A percentile compares a stretch with the other conserved stretches of the same genome.
Conservation (phyloP, 1,140 invertebrate genomes). For the Formica selysi region DNA sequence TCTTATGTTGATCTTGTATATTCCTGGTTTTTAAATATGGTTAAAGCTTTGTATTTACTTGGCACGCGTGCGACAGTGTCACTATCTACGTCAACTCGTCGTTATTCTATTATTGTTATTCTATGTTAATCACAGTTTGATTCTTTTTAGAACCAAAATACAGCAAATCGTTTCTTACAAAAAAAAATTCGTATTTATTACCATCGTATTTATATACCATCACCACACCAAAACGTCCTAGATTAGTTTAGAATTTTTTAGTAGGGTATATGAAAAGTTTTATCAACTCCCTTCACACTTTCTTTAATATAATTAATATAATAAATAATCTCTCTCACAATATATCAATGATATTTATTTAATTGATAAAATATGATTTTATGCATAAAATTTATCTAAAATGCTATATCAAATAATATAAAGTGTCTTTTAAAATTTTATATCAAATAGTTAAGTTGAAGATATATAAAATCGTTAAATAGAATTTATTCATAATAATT, state of each 20-base stretch:
- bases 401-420: background rate
- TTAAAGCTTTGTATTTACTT: conserved; percentile 44
- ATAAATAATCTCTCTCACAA: background rate
- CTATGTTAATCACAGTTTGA: conserved; percentile 76
- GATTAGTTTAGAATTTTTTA: background rate
- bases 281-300: background rate
- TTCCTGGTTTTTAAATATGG: conserved; percentile 46
- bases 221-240: background rate
- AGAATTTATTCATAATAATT: conserved; percentile 6
- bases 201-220: background rate
- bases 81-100: conserved; percentile 65
- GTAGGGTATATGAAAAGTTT: background rate
- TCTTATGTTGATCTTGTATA: conserved; percentile 51
- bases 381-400: background rate
- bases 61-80: conserved; percentile 20
- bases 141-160: conserved; percentile 77
- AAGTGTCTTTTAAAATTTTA: background rate
- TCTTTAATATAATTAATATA: background rate
- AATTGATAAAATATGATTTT: background rate
- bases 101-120: conserved; percentile 79
- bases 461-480: conserved; percentile 3
- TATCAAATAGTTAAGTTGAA: background rate
- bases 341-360: background rate
- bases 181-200: conserved; percentile 34
- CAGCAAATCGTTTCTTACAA: conserved; percentile 77